Conservation (phyloP, 2,113 vertebrate genomes). For the Paradisaea rubra region DNA sequence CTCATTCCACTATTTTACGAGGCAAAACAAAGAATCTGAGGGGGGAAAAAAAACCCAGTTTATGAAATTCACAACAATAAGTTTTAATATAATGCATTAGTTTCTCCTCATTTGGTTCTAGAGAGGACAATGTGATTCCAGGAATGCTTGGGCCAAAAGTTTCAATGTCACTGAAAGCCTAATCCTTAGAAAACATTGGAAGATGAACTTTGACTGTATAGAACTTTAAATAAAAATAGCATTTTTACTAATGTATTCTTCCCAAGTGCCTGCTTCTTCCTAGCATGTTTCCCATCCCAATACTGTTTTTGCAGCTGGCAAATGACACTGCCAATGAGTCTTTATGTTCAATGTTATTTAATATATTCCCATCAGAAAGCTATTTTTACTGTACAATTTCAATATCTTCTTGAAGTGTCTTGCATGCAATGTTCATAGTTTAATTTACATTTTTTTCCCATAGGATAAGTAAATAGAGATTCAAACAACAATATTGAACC, state of each 20-base stretch:
- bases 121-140: background rate
- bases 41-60: fast-evolving
- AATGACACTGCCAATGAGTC: conserved; percentile 47
- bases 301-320: conserved; percentile 68
- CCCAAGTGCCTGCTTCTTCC: conserved; percentile 52
- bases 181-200: conserved; percentile 4
- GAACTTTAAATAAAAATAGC: conserved; percentile 52
- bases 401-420: conserved; percentile 36
- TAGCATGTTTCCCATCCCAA: conserved; percentile 56
- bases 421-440: background rate
- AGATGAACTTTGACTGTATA: conserved; percentile 52
- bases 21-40: background rate
- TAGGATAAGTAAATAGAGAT: conserved; percentile 34
- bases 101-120: background rate
- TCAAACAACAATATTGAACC: conserved; percentile 7
- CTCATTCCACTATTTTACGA: background rate
- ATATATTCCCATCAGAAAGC: conserved; percentile 58
- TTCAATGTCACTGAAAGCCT: background rate
- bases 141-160: background rate
- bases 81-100: background rate
- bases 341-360: conserved; percentile 60
- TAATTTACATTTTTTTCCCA: conserved; percentile 60
- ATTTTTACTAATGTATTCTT: conserved; percentile 40
- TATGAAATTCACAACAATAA: background rate
- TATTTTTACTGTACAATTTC: conserved; percentile 61